Evolutionary conservation across 2,888 invertebrate genomes (phyloP), one percentile per base, ranked within the genome.

Genomic region (Idaea biselata): DNA sequence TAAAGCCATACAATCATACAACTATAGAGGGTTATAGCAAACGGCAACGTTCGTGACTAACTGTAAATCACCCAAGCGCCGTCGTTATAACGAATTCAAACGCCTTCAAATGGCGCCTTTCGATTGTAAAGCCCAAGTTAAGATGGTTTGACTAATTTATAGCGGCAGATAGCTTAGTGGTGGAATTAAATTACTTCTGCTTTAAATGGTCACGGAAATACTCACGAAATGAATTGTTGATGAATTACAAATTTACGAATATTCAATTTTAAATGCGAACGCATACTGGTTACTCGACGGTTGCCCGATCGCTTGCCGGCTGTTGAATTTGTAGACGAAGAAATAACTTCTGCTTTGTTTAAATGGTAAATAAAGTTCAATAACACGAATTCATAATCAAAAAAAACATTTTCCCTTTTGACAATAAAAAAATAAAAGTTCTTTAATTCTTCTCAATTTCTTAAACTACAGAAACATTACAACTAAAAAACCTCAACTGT

Each of bases 111-210:
- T 44, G 14, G 44, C 44, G 44, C 44, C 44, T 44, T 44, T 44
- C 44, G 44, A 44, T 44, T 44, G 44, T 44, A 44, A 44, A 44
- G 44, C 44, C 44, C 8, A 44, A 44, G 44, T 44, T 44, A 44
- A 44, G 44, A 44, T 44, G 44, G 44, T 44, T 44, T 44, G 44
- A 44, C 44, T 44, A 44, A 44, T 44, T 44, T 44, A 44, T 44
- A 44, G 44, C 44, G 44, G 44, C 14, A 44, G 44, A 44, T 44
- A 44, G 44, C 44, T 44, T 44, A 44, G 44, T 44, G 44, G 8
- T 8, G 44, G 44, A 44, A 44, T 44, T 44, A 44, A 44, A 44
- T 44, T 44, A 44, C 44, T 8, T 14, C 14, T 44, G 14, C 8
- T 44, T 44, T 44, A 44, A 44, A 44, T 44, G 11, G 44, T 44